Conservation (phyloP, 2,888 invertebrate species). For the Hirtodrosophila histrioides region DNA sequence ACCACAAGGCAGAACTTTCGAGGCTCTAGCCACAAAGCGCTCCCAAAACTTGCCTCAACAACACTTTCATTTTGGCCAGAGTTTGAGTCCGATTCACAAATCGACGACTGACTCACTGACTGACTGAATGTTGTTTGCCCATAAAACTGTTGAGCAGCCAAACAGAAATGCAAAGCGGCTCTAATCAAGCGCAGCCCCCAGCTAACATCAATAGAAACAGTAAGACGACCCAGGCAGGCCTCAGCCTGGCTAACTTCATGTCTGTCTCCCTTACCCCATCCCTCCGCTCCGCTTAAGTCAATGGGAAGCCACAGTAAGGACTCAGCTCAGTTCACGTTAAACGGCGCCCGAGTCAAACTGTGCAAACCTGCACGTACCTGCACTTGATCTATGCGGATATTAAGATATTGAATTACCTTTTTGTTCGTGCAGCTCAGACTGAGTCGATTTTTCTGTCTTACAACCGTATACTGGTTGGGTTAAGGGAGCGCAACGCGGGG, state of each 20-base stretch:
- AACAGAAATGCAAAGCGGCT: slow-evolving; percentile 61
- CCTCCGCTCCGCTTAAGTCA: not conserved
- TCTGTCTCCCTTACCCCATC: slow-evolving; percentile 5
- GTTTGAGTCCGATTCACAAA: slow-evolving; percentile 47
- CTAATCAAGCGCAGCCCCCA: slow-evolving; percentile 54
- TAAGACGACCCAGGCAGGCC: slow-evolving; percentile 10
- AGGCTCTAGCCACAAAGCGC: slow-evolving; percentile 41
- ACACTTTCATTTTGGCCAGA: slow-evolving; percentile 51
- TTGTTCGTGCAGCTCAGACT: slow-evolving; percentile 70
- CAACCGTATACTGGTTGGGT: not conserved
- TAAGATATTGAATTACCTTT: slow-evolving; percentile 78
- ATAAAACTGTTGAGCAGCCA: slow-evolving; percentile 55
- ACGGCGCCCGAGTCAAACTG: slow-evolving; percentile 75
- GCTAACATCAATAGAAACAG: slow-evolving; percentile 13
- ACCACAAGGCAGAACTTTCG: slow-evolving; percentile 68
- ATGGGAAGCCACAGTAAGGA: slow-evolving; percentile 60
- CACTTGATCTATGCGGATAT: slow-evolving; percentile 78
- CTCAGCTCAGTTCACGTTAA: slow-evolving; percentile 54
- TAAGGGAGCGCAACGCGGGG: not conserved
- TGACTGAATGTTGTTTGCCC: slow-evolving; percentile 30
- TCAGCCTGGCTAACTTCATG: slow-evolving; percentile 3
- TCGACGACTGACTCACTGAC: slow-evolving; percentile 41
- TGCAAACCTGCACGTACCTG: slow-evolving; percentile 77
- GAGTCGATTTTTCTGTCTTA: slow-evolving; percentile 24
- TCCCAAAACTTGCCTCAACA: slow-evolving; percentile 44